A percentile compares a stretch with the other conserved stretches of the same genome.
These are phyloP conservation scores for Bubo bubo DNA, from an alignment of 2,113 vertebrate genomes.

Conservation along the genomic window DNA sequence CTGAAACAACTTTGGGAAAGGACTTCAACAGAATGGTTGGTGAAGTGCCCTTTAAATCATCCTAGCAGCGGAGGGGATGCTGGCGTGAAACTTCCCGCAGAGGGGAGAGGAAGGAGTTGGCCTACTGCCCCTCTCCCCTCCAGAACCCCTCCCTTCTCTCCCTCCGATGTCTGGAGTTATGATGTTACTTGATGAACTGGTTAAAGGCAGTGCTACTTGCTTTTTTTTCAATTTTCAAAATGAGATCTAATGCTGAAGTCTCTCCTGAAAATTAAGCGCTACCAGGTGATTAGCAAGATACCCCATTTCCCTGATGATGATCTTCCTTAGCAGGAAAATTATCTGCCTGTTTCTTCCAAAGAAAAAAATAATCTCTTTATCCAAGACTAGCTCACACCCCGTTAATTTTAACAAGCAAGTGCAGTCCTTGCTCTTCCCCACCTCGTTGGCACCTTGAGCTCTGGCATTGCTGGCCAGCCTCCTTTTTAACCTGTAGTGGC, in stretches of 20 bases:
- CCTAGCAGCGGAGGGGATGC: background rate
- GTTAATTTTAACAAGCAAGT: background rate
- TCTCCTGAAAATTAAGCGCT: background rate
- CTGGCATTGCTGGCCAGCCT: background rate
- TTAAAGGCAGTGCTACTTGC: background rate
- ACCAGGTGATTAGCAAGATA: background rate
- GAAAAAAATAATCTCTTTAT: background rate
- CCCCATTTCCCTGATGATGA: background rate
- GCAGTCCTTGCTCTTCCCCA: background rate
- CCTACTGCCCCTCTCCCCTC: background rate
- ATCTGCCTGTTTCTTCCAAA: background rate
- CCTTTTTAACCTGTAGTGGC: background rate
- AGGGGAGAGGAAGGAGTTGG: background rate
- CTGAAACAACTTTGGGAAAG: background rate
- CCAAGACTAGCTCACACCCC: background rate
- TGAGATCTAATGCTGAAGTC: background rate
- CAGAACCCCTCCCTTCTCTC: background rate
- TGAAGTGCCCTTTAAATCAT: background rate
- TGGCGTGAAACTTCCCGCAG: background rate
- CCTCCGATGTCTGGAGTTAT: background rate
- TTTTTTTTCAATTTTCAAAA: background rate
- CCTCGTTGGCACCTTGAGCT: background rate
- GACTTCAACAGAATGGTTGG: slow-evolving; percentile 15
- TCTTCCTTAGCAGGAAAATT: background rate
- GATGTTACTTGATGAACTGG: background rate